Percentiles rank a stretch among this genome's conserved stretches.
Conservation (phyloP, 2,113 vertebrate genomes). For the Sialia sialis region DNA sequence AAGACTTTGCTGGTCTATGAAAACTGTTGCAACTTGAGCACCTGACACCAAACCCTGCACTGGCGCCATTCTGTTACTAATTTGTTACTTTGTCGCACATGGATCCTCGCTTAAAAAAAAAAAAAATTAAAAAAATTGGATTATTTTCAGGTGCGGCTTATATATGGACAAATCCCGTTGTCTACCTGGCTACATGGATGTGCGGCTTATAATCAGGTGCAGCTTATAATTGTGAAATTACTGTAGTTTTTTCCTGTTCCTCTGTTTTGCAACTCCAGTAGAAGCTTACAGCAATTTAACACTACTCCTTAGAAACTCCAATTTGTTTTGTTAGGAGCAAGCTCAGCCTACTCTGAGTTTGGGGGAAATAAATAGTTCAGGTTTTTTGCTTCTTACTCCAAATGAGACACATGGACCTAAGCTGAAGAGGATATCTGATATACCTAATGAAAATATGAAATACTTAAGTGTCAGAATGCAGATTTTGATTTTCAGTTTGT, state of each 20-base stretch:
- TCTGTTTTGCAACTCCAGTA: not conserved
- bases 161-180: too few relatives aligned
- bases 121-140: too few relatives aligned
- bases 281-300: not conserved
- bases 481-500: not conserved
- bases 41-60: too few relatives aligned
- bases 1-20: too few relatives aligned
- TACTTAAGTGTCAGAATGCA: not conserved
- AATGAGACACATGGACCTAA: not conserved
- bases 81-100: too few relatives aligned
- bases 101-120: too few relatives aligned
- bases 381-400: not conserved
- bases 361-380: not conserved
- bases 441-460: not conserved
- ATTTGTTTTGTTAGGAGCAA: not conserved
- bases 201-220: too few relatives aligned
- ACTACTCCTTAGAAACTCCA: not conserved
- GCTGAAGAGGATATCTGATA: not conserved
- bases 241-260: not conserved
- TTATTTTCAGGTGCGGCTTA: too few relatives aligned
- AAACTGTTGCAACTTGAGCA: too few relatives aligned
- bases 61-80: too few relatives aligned
- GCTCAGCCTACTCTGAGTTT: not conserved
- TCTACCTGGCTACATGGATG: too few relatives aligned
- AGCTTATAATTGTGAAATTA: too few relatives aligned